Conservation (phyloP, 2,113 vertebrate genomes). For the Seriola quinqueradiata region DNA sequence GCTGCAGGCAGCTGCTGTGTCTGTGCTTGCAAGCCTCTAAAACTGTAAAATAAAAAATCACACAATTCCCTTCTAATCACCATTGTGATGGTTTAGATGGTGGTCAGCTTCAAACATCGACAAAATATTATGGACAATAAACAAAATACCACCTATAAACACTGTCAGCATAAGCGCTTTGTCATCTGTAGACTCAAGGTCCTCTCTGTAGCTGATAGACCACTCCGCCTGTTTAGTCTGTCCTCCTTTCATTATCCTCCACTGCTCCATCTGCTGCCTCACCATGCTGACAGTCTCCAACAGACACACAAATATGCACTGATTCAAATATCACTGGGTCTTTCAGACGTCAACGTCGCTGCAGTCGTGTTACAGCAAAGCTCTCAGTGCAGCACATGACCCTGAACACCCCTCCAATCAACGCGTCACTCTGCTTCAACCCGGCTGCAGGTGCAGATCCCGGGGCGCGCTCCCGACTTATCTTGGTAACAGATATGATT, state of each 20-base stretch:
- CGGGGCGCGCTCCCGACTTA: neutral
- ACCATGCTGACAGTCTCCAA: slow-evolving; percentile 41
- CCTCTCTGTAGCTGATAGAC: slow-evolving; percentile 47
- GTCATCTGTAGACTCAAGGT: slow-evolving; percentile 62
- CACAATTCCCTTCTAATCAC: slow-evolving; percentile 26
- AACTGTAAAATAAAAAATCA: slow-evolving; percentile 7
- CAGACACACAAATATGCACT: slow-evolving; percentile 36
- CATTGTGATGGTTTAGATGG: slow-evolving; percentile 11
- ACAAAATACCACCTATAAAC: slow-evolving; percentile 37
- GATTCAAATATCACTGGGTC: slow-evolving; percentile 41
- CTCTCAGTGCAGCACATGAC: slow-evolving; percentile 26
- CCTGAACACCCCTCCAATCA: slow-evolving; percentile 31
- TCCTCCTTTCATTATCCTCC: slow-evolving; percentile 62
- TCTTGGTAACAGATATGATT: neutral
- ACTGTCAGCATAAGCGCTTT: slow-evolving; percentile 47
- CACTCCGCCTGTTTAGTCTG: slow-evolving; percentile 55
- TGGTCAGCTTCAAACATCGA: slow-evolving; percentile 41
- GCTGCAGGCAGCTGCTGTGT: neutral
- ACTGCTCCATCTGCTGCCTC: slow-evolving; percentile 69
- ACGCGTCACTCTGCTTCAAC: slow-evolving; percentile 27
- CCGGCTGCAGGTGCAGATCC: slow-evolving; percentile 39
- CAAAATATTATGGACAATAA: slow-evolving; percentile 44
- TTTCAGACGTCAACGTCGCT: slow-evolving; percentile 47
- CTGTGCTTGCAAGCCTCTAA: slow-evolving; percentile 25
- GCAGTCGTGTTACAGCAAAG: slow-evolving; percentile 32